A percentile compares a stretch with the other conserved stretches of the same genome.
phyloP scores from a whole-genome alignment of 2,888 invertebrate species.

The Sinhomidia bicolor region DNA sequence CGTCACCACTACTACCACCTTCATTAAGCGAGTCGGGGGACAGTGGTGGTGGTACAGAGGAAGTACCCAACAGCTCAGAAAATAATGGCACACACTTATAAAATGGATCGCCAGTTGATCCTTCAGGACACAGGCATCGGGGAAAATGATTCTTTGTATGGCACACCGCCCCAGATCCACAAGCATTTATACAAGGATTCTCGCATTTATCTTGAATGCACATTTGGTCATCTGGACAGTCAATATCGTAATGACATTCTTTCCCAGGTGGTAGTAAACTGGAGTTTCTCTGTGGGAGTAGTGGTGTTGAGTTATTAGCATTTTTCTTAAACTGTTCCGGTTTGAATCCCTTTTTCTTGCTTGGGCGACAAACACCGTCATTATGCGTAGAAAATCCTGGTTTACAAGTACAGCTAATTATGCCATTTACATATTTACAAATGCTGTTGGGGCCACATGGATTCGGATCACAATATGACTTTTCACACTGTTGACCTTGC shows the following conservation, averaged over 20 bases:
- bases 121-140: conserved; percentile 57
- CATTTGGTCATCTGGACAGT: conserved; percentile 59
- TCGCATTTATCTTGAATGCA: conserved; percentile 63
- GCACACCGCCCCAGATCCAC: conserved; percentile 50
- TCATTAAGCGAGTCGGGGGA: not conserved
- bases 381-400: conserved; percentile 43
- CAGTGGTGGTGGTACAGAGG: not conserved
- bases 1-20: not conserved
- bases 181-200: conserved; percentile 64
- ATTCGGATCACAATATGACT: conserved; percentile 44
- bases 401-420: conserved; percentile 59
- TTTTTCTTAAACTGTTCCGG: not conserved
- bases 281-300: not conserved
- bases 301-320: not conserved
- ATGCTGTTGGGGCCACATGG: conserved; percentile 64
- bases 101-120: conserved; percentile 64
- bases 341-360: not conserved
- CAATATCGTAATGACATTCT: conserved; percentile 60
- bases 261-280: not conserved
- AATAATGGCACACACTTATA: conserved; percentile 50
- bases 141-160: conserved; percentile 63
- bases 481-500: conserved; percentile 57
- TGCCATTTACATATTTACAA: conserved; percentile 57
- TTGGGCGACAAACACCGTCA: conserved; percentile 49
- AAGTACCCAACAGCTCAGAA: conserved; percentile 31